A percentile compares a stretch with the other conserved stretches of the same genome.
Conservation (phyloP, 2,888 invertebrate species). For the Odiellus spinosus region DNA sequence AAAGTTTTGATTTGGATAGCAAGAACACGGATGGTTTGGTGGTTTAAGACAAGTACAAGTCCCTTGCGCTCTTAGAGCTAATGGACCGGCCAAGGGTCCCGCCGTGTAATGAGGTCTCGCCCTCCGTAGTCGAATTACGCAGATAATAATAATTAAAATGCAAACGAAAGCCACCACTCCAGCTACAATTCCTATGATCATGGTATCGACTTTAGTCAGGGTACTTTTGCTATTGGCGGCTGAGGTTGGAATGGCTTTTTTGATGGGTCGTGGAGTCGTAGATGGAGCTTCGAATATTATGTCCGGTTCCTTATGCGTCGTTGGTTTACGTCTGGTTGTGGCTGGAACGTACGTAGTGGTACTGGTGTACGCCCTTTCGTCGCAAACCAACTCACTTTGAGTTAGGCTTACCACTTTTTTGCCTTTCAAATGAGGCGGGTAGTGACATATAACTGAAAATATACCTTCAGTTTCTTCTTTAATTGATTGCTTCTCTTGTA, state of each 20-base stretch:
- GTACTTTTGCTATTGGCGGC: slow-evolving; percentile 8
- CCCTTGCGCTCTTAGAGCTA: slow-evolving; percentile 23
- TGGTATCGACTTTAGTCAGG: slow-evolving; percentile 67
- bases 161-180: slow-evolving; percentile 82
- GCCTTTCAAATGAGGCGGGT: slow-evolving; percentile 52
- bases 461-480: slow-evolving; percentile 23
- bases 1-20: slow-evolving; percentile 14
- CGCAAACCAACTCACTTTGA: slow-evolving; percentile 67
- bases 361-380: slow-evolving; percentile 30
- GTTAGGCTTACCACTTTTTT: slow-evolving; percentile 54
- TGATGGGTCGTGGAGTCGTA: slow-evolving; percentile 11
- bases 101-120: slow-evolving; percentile 42
- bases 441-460: slow-evolving; percentile 41
- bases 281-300: slow-evolving; percentile 44
- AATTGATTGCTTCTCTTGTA: slow-evolving; percentile 26
- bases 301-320: slow-evolving; percentile 45
- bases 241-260: slow-evolving; percentile 5
- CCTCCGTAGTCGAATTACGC: slow-evolving; percentile 54
- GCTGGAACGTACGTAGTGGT: slow-evolving; percentile 15
- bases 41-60: slow-evolving; percentile 40
- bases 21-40: slow-evolving; percentile 20
- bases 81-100: slow-evolving; percentile 41
- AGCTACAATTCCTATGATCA: slow-evolving; percentile 88
- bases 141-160: slow-evolving; percentile 66
- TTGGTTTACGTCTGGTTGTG: slow-evolving; percentile 22